Base-by-base conservation (phyloP, 2,113 vertebrate species). In the Bos javanicus region DNA sequence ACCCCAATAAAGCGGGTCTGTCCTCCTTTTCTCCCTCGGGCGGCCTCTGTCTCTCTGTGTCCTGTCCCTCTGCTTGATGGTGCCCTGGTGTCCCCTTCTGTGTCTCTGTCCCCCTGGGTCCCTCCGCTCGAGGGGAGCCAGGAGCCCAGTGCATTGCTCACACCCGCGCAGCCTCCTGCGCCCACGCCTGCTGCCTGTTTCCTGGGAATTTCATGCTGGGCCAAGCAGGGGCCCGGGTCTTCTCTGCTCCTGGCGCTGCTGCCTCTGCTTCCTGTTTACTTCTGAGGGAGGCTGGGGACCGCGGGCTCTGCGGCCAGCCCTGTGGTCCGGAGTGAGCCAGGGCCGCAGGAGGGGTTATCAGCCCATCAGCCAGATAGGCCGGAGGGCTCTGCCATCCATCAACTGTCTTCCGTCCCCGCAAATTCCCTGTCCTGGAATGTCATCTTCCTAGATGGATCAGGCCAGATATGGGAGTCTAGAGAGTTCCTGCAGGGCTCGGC, bases 251-350 rank as follows among this genome's bases (percentile, higher is more conserved):
- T 86, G 59, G 93, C 5, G 2, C 62, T 28, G 92, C 48, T 26
- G 90, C 43, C 43, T 57, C 86, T n/a, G 93, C 89, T 98, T 98
- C 98, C 98, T 98, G 98, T 98, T 97, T 98, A 97, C 88, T 94
- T 82, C 56, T 80, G 81, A 25, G 90, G 43, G 76, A 26, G 82
- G 52, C 91, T 26, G 87, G 90, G 92, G 90, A n/a, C 76, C 4
- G 7, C 5, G 19, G 86, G 93, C 92, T 94, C 96, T 94, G 95
- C 1, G 23, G 64, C 59, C 67, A 50, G 94, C 82, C 74, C 97
- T 87, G 93, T 15, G 83, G 94, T 43, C 97, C 13, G 4, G 10
- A 86, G 84, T 19, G 78, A 33, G 43, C 83, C 64, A 62, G 95
- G 95, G 95, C 74, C 15, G 4, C 17, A 10, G 0, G 7, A 90